phyloP scores from a whole-genome alignment of 2,888 invertebrate species.

The Scrobipalpa costella region DNA sequence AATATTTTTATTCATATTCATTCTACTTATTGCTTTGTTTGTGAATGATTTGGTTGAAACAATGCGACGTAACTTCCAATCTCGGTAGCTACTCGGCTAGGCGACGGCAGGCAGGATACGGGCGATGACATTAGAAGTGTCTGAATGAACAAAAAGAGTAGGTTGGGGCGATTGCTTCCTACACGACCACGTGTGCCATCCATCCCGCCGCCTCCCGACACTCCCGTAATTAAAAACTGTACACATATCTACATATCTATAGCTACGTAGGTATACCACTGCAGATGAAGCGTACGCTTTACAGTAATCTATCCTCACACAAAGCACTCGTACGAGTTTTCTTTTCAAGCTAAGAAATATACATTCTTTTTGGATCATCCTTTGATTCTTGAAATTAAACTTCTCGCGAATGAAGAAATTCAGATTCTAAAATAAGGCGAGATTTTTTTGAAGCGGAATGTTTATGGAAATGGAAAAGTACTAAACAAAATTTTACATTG shows the following conservation, averaged over 20 bases:
- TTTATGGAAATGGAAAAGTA: not conserved
- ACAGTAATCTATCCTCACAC: constrained; percentile 11
- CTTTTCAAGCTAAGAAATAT: not conserved
- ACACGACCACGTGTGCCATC: constrained; percentile 54
- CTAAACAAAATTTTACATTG: not conserved
- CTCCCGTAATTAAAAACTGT: constrained; percentile 51
- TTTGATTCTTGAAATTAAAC: not conserved
- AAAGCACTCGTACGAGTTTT: constrained; percentile 7
- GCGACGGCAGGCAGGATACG: constrained; percentile 36
- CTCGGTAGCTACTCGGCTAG: constrained; percentile 14
- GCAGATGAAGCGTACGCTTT: constrained; percentile 24
- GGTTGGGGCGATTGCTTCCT: constrained; percentile 61
- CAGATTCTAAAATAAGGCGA: not conserved
- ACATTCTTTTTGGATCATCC: not conserved
- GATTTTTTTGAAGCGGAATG: not conserved
- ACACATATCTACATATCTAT: constrained; percentile 34
- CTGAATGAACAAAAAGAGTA: constrained; percentile 60
- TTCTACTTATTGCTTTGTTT: not conserved
- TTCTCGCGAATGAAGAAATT: not conserved
- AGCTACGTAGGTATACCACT: constrained; percentile 20
- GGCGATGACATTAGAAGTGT: constrained; percentile 59
- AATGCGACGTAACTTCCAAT: constrained; percentile 21
- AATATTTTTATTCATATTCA: constrained; percentile 7
- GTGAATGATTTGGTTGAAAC: constrained; percentile 8
- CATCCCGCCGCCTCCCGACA: constrained; percentile 36